Evolutionary conservation across 2,797 vertebrate genomes (phyloP).

Genomic region (Takifugu ocellatus): DNA sequence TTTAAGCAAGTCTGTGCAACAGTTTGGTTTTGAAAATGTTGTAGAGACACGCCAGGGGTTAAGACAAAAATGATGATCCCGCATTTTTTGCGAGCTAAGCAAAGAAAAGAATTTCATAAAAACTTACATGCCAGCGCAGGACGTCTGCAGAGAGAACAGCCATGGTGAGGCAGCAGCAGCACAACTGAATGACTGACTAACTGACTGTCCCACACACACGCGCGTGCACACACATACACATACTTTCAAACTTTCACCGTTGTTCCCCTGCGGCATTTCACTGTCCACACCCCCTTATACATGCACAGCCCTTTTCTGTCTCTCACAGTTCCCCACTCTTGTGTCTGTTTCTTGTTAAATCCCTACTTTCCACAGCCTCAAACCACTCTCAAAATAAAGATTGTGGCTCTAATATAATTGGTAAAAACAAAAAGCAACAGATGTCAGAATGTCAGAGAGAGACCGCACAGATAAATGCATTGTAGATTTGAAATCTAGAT

Average conservation of each 20-base stretch:
- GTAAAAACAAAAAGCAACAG: conserved; percentile 24
- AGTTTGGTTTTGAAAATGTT: background rate
- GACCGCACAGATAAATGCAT: conserved; percentile 10
- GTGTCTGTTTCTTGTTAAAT: conserved; percentile 66
- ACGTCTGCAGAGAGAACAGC: conserved; percentile 80
- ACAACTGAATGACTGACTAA: conserved; percentile 53
- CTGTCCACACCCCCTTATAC: conserved; percentile 71
- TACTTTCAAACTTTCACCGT: conserved; percentile 9
- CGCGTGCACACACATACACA: conserved; percentile 29
- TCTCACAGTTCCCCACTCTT: conserved; percentile 30
- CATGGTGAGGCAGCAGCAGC: conserved; percentile 75
- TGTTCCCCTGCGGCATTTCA: conserved; percentile 54
- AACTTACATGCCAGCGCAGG: conserved; percentile 81
- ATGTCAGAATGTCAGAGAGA: conserved; percentile 19
- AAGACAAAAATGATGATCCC: background rate
- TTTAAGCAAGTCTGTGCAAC: background rate
- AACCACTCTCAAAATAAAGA: conserved; percentile 49
- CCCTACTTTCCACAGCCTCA: conserved; percentile 40
- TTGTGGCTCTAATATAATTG: conserved; percentile 41
- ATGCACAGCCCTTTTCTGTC: conserved; percentile 41
- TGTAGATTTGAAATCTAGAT: background rate
- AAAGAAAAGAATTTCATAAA: conserved; percentile 13
- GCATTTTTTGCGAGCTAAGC: background rate
- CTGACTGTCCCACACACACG: conserved; percentile 34
- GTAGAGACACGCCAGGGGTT: too few relatives aligned